Base-by-base conservation (phyloP, 2,797 vertebrate species). In the Acrocephalus scirpaceus region DNA sequence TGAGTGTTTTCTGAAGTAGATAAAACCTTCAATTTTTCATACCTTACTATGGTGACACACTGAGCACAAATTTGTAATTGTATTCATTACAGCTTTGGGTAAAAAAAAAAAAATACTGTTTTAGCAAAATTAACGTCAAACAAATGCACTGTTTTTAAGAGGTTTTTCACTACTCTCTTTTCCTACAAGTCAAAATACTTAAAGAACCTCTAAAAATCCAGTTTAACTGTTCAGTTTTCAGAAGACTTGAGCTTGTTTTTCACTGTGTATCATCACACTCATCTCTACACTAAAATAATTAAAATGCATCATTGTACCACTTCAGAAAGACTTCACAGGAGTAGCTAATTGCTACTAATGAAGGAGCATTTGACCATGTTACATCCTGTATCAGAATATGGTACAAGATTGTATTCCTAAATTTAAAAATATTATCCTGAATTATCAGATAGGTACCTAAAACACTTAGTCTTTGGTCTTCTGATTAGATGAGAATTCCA, bases 101-200 rank as follows among this genome's bases (percentile, higher is more conserved):
- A 20, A 73, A 47, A 57, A 60, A 57, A 60, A 40, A 25, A 51
- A n/a, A 53, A 42, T n/a, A 53, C 2, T 8, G 7, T 4, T 85
- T 74, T 11, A 81, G 29, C 21, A 72, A 82, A 90, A 67, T 13
- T 42, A 64, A 75, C 54, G 51, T 6, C 7, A 74, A 73, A 45
- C 7, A 0, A 81, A 81, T 5, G 1, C 21, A 79, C 7, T 0
- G 0, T 16, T 87, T 80, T 45, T 2, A 72, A 74, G 19, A 78
- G 4, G 7, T 36, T 82, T 78, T 78, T 75, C 29, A 77, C 16
- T 45, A 3, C 26, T 45, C 34, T 34, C 6, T 65, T 44, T 34
- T 50, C 23, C 32, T 38, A 21, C 7, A 65, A 45, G 5, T 27
- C 12, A 75, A 17, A 75, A n/a, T 58, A 80, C 45, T 10, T 4